Evolutionary conservation across 2,797 vertebrate species (phyloP), one percentile per base, ranked within the genome.

Genomic region (Selene dorsalis): DNA sequence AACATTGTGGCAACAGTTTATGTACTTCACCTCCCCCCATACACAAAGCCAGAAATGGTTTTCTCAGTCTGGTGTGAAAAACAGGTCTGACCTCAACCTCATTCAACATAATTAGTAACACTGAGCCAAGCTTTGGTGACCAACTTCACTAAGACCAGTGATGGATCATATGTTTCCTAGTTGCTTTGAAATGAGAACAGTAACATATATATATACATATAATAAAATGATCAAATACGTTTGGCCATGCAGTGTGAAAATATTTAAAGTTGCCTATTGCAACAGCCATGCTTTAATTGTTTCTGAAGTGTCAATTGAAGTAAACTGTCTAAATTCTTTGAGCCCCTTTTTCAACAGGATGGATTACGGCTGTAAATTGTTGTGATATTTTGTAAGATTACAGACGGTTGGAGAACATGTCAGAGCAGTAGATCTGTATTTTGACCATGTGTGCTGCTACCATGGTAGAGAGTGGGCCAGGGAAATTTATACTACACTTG

Each of bases 391-490:
- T 52, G 32, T 32, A 61, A 64, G 28, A 66, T 41, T 59, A 39
- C 22, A 74, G 59, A n/a, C 43, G 52, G 9, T 59, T n/a, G 24
- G 3, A 30, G 30, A n/a, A 32, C 3, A 17, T 45, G 17, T 50
- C 28, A 22, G 14, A 61, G 22, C 35, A 20, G 68, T 73, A 41
- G n/a, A 45, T 48, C 53, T 77, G 39, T 57, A 30, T 64, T 68
- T 71, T 47, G 39, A 64, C 50, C 50, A 47, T 55, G 24, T 6
- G 77, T 82, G 57, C 76, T 76, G 83, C 45, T 62, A 52, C 47
- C 38, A 47, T 65, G 65, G 77, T 66, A 24, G 59, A 76, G 16
- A 52, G 26, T 77, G 73, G 77, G 57, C 76, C 68, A 74, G 63
- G 30, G 69, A 64, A 60, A 53, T 56, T 1, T 26, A 47, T 26